Evolutionary conservation across 2,797 vertebrate genomes (phyloP), one percentile per base, ranked within the genome.

Genomic region (Scleropages formosus): DNA sequence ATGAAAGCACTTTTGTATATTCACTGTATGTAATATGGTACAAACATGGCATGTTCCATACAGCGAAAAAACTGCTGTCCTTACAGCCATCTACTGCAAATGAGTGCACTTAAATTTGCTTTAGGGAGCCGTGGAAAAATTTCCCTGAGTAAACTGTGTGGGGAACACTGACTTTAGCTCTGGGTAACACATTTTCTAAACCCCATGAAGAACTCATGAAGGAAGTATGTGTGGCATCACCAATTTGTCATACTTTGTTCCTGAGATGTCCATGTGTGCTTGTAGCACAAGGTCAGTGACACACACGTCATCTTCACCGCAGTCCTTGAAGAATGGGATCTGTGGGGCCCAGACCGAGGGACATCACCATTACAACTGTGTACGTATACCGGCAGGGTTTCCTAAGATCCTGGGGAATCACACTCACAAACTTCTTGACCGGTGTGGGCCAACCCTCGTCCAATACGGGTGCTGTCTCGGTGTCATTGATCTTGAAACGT

Each of bases 261-360:
- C 95, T 10, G 77, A 80, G 69, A 97, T 87, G 87, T 96, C 93
- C 90, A 93, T 94, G n/a, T 83, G 85, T 15, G 95, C 96, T 71
- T 85, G 81, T 56, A 99, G 90, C 76, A 91, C 93, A 85, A 98
- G 84, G 78, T 99, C 92, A 0, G 96, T 91, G 46, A 95, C 83
- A 4, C 97, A 99, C 78, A 95, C 93, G 0, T 98, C 88, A 15
- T 99, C 97, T 4, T 96, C 94, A 0, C 97, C 97, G 0, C 97
- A 99, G 71, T 98, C 97, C 89, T 98, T 98, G 47, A 95, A 98
- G 88, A 99, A 99, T 0, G 94, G 91, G 81, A 99, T 94, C 97
- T 99, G 80, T 58, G 73, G 27, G 65, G 6, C 31, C 31, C 2
- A 39, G 31, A n/a, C n/a, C n/a, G n/a, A 39, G 31, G 6, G 31